phyloP scores from a whole-genome alignment of 2,888 invertebrate species.

The Vesta saturnalis region DNA sequence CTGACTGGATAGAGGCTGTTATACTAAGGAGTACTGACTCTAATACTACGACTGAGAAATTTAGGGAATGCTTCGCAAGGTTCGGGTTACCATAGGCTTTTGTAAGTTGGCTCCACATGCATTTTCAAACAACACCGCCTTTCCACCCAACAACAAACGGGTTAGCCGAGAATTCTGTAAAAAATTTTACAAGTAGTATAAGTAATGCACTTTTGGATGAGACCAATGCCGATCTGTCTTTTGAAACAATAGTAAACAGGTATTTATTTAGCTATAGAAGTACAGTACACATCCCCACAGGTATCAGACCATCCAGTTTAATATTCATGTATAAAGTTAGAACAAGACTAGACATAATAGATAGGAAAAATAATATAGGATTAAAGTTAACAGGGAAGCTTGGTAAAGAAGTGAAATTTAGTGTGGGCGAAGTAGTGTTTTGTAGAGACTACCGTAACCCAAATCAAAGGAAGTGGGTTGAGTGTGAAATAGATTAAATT shows the following conservation, averaged over 20 bases:
- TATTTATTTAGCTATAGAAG: too few relatives aligned
- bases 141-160: conserved; percentile 20
- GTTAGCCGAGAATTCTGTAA: too few relatives aligned
- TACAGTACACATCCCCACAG: neutral
- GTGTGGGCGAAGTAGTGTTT: too few relatives aligned
- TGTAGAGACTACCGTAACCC: too few relatives aligned
- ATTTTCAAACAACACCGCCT: conserved; percentile 32
- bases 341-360: too few relatives aligned
- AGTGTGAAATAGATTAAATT: neutral
- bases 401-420: too few relatives aligned
- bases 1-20: conserved; percentile 59
- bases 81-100: conserved; percentile 42
- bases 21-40: too few relatives aligned
- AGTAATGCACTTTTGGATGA: conserved; percentile 10
- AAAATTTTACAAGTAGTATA: conserved; percentile 18
- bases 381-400: conserved; percentile 1
- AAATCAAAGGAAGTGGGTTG: too few relatives aligned
- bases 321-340: neutral
- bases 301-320: neutral
- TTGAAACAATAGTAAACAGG: neutral
- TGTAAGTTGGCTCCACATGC: conserved; percentile 42
- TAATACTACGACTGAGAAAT: too few relatives aligned
- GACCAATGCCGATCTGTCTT: too few relatives aligned
- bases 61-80: too few relatives aligned
- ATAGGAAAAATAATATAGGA: neutral